Percentiles rank a stretch among this genome's conserved stretches.
Conservation (phyloP, 2,797 vertebrate genomes). For the Ispidina lecontei region DNA sequence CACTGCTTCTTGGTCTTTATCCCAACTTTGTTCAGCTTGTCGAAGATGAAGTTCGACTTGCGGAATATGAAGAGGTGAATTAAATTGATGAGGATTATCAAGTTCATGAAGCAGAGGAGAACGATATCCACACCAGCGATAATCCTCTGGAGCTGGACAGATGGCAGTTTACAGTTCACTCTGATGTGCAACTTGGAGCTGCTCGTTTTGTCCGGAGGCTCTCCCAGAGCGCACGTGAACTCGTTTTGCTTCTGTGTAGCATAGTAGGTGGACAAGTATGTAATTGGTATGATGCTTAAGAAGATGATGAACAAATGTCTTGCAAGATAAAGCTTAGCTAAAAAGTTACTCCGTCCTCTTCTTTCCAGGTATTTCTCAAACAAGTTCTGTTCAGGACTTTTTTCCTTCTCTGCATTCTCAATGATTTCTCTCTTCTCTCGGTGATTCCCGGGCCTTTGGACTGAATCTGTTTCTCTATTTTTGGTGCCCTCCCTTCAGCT, state of each 20-base stretch:
- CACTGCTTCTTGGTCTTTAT: constrained; percentile 96
- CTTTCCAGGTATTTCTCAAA: constrained; percentile 98
- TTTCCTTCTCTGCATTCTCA: constrained; percentile 98
- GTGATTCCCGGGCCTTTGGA: constrained; percentile 98
- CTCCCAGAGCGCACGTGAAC: constrained; percentile 93
- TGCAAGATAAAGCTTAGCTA: constrained; percentile 94
- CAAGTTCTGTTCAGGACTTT: constrained; percentile 97
- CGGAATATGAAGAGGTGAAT: constrained; percentile 97
- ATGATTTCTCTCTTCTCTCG: constrained; percentile 96
- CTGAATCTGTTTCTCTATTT: constrained; percentile 99
- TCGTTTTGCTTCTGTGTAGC: constrained; percentile 96
- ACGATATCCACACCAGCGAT: constrained; percentile 93
- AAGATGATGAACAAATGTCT: constrained; percentile 96
- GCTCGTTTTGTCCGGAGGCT: constrained; percentile 89
- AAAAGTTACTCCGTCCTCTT: constrained; percentile 95
- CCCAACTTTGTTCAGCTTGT: constrained; percentile 98
- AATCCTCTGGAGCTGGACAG: constrained; percentile 97
- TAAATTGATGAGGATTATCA: constrained; percentile 95
- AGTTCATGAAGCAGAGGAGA: constrained; percentile 94
- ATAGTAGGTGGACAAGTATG: constrained; percentile 95
- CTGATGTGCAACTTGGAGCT: constrained; percentile 85
- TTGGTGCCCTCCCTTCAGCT: constrained; percentile 95
- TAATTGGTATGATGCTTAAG: constrained; percentile 95
- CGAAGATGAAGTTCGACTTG: constrained; percentile 99
- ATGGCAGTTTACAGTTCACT: constrained; percentile 96